Evolutionary conservation across 2,797 vertebrate species (phyloP), one percentile per base, ranked within the genome.

Genomic region (Percopsis omiscomaycus): DNA sequence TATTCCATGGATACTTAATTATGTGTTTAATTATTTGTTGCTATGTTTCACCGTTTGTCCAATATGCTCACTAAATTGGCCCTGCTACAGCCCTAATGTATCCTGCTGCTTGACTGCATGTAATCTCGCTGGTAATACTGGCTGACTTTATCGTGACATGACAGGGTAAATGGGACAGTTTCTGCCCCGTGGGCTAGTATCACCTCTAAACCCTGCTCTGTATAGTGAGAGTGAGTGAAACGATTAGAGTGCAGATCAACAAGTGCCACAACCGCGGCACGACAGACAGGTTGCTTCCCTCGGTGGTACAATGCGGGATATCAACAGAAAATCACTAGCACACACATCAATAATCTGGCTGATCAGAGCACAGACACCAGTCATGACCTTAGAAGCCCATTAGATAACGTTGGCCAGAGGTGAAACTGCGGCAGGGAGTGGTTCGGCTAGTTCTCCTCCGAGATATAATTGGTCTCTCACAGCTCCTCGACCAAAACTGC

Each of bases 381-480:
- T 32, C 32, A 13, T n/a, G n/a, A 13, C 28, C 11, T 42, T n/a
- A 56, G 32, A 56, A 42, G n/a, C 6, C 32, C 16, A 68, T 79
- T 71, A 68, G 37, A 57, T 71, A 69, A 68, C 8, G 14, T 30
- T 53, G 60, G 49, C 56, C 42, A 22, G 12, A n/a, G 14, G 29
- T 59, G 10, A 46, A 67, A 59, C 16, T 54, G 45, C 30, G 32
- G 30, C 4, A 59, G 55, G 57, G 73, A 68, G 73, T 68, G 61
- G 75, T 64, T 72, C 60, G 59, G 77, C 69, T 64, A 71, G 69
- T 73, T 69, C 72, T 71, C 59, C 47, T 50, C 56, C 55, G 63
- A 37, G 66, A 71, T 77, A 68, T 75, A 66, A 77, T 65, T 65
- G 67, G 67, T 56, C 57, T 30, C 29, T 49, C 49, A 9, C 44